These are phyloP conservation scores for Dryomyza anilis DNA, from an alignment of 2,888 invertebrate species.

Conservation along the genomic window DNA sequence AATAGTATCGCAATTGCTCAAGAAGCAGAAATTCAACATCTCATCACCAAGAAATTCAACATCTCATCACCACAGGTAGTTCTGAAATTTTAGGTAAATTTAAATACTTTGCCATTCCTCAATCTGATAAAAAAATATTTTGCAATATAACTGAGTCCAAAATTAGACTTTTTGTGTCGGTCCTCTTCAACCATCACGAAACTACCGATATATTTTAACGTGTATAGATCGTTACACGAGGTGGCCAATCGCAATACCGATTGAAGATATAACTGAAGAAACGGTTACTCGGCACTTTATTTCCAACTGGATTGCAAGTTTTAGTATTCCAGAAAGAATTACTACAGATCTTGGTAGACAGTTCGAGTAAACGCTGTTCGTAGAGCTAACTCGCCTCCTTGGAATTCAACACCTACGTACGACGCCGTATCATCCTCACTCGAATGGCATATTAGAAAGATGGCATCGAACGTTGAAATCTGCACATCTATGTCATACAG, in stretches of 20 bases:
- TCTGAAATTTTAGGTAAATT: no score
- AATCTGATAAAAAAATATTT: background rate
- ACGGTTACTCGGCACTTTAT: conserved; percentile 45
- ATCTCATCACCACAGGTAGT: background rate
- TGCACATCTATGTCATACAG: conserved; percentile 12
- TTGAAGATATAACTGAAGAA: conserved; percentile 38
- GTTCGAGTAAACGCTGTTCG: conserved; percentile 49
- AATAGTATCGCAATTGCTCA: background rate
- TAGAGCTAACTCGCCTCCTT: conserved; percentile 38
- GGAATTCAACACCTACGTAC: conserved; percentile 42
- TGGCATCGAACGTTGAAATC: conserved; percentile 57
- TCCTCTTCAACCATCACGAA: conserved; percentile 4
- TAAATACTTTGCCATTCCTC: background rate
- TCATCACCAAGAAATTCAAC: background rate
- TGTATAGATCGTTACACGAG: conserved; percentile 39
- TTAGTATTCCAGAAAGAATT: conserved; percentile 53
- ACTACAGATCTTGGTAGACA: conserved; percentile 55
- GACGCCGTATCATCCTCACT: no score
- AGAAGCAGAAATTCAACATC: background rate
- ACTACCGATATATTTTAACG: conserved; percentile 47
- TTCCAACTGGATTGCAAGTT: conserved; percentile 55
- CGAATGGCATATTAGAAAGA: conserved; percentile 58
- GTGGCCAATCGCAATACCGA: conserved; percentile 41
- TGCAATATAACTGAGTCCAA: background rate
- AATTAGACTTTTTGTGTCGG: background rate